Conservation (phyloP, 2,113 vertebrate genomes). For the Apistogramma diplotaenia region DNA sequence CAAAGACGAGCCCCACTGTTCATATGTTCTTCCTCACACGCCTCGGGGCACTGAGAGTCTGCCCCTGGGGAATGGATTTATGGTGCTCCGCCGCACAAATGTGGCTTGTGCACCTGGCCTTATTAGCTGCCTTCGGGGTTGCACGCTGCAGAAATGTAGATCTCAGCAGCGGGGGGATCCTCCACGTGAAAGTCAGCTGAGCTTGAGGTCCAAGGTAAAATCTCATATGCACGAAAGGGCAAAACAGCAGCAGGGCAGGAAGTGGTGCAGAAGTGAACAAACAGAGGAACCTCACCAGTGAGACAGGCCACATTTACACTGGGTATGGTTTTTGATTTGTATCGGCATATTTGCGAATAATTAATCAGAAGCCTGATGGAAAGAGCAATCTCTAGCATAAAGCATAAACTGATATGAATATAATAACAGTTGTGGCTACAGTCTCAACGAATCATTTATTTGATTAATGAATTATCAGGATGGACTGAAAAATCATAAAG, state of each 20-base stretch:
- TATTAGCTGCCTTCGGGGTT: neutral
- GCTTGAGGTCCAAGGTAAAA: neutral
- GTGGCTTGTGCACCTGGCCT: neutral
- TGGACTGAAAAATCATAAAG: neutral
- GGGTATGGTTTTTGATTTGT: neutral
- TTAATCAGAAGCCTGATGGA: neutral
- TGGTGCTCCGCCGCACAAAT: rapidly evolving
- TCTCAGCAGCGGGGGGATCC: neutral
- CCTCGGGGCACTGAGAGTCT: neutral
- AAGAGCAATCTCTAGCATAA: no score
- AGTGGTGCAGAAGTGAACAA: neutral
- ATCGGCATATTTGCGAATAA: neutral
- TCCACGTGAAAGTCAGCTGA: neutral
- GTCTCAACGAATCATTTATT: neutral
- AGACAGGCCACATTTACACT: neutral
- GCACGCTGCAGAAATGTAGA: neutral
- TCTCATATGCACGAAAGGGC: neutral
- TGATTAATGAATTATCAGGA: neutral
- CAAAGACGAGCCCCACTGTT: neutral
- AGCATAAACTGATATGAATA: neutral
- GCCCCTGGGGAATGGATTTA: neutral
- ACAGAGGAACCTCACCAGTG: neutral
- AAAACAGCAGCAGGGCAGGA: neutral
- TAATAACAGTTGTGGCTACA: neutral
- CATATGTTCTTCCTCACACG: neutral